Percentiles rank a stretch among this genome's conserved stretches.
phyloP scores from a whole-genome alignment of 2,113 vertebrate species.

The Cyanistes caeruleus region DNA sequence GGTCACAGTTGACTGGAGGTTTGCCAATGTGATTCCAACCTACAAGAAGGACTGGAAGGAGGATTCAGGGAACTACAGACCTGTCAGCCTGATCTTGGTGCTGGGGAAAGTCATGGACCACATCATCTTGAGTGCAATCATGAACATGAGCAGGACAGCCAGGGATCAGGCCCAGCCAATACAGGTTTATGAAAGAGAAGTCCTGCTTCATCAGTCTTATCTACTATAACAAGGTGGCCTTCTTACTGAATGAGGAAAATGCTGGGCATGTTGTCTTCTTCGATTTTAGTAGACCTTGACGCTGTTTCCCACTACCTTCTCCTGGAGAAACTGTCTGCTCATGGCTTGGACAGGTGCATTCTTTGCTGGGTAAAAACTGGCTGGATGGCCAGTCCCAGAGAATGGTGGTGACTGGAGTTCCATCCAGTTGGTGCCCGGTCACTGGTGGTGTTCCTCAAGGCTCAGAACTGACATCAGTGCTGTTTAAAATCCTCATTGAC shows the following conservation, averaged over 20 bases:
- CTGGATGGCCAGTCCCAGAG: background rate
- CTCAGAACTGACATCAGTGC: background rate
- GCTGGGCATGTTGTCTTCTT: background rate
- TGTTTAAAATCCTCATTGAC: background rate
- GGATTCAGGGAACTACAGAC: background rate
- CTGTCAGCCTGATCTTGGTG: background rate
- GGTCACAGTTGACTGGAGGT: background rate
- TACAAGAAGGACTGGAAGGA: background rate
- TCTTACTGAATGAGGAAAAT: background rate
- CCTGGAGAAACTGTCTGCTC: background rate
- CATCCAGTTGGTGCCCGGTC: background rate
- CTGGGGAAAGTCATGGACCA: background rate
- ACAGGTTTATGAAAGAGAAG: background rate
- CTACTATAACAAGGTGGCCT: background rate
- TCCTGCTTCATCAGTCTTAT: background rate
- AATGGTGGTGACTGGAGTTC: background rate
- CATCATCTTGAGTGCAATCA: no score
- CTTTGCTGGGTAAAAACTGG: background rate
- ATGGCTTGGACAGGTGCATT: background rate
- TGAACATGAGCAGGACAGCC: background rate
- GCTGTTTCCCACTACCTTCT: background rate
- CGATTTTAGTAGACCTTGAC: background rate
- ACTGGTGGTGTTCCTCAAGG: background rate
- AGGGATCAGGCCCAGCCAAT: background rate
- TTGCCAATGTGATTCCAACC: no score